Base-by-base conservation (phyloP, 1,140 invertebrate species). In the Zaprionus taronus region DNA sequence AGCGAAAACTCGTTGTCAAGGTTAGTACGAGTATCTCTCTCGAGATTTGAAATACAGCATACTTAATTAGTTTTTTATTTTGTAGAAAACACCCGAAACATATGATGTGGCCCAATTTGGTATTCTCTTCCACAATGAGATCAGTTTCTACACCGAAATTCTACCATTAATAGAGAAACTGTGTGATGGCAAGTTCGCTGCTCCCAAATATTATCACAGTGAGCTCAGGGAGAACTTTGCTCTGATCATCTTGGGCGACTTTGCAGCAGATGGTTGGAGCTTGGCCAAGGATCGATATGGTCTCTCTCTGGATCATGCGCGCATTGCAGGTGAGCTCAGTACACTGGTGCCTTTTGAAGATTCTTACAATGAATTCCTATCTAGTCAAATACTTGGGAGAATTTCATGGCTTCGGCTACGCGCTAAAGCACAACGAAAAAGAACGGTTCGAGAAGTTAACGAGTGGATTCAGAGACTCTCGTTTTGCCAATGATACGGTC, bases 321-420 rank as follows among this genome's bases (percentile, higher is more conserved):
- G 65, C 6, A 69, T 82, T 34, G 83, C 85, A 2, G 73, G 73
- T 76, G 6, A 60, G 14, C 26, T 34, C 1, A 22, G 17, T 22
- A 34, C 2, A 0, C 2, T 31, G 1, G 20, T 31, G 0, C 9
- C 4, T 12, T 3, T 17, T 12, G 1, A 22, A 22, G 0, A 34
- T 15, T 12, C 9, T 15, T 34, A 24, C 2, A 4, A n/a, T 47
- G 0, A 12, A 6, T 0, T 5, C 4, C 6, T 2, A 44, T 36
- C 0, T 20, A 76, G 89, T 83, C 0, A 77, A 76, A n/a, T 83
- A 79, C 12, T 44, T 93, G 51, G 92, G 86, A 5, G 22, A n/a
- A 26, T 93, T 93, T 26, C 92, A 93, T 77, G 92, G 86, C 11
- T 70, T 83, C 15, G 66, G 79, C 14, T 93, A 87, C 53, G 92